Conservation (phyloP, 2,113 vertebrate species). For the Oreochromis aureus region DNA sequence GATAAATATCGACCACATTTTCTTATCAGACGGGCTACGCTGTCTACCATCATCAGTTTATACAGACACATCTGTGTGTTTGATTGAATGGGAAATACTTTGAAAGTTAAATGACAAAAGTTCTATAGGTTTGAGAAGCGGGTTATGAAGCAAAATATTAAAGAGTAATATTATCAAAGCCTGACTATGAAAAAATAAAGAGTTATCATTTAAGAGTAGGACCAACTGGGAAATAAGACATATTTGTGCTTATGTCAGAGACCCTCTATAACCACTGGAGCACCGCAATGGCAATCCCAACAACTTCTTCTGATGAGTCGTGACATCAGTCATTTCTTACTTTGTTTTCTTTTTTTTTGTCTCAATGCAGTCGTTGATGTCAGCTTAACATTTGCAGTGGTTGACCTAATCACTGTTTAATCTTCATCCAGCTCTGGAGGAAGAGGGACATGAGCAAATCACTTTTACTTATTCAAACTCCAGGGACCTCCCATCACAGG, state of each 20-base stretch:
- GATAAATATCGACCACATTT: neutral
- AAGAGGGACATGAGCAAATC: constrained; percentile 3
- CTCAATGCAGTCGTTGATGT: neutral
- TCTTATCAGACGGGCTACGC: neutral
- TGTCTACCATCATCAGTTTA: neutral
- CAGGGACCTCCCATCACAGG: neutral
- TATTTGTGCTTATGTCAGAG: neutral
- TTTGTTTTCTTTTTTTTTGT: neutral
- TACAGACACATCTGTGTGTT: neutral
- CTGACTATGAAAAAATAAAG: neutral
- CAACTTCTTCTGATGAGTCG: neutral
- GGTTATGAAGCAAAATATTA: neutral
- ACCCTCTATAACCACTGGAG: neutral
- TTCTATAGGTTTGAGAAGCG: neutral
- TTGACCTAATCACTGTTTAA: neutral
- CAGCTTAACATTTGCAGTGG: neutral
- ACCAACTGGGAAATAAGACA: neutral
- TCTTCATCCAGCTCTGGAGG: neutral
- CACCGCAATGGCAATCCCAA: neutral
- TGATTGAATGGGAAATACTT: neutral
- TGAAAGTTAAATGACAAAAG: neutral
- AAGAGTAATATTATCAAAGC: neutral
- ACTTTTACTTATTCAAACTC: constrained; percentile 13
- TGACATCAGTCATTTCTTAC: neutral
- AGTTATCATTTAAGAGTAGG: neutral